Evolutionary conservation across 1,140 invertebrate genomes (phyloP).

Genomic region (Physella acuta): DNA sequence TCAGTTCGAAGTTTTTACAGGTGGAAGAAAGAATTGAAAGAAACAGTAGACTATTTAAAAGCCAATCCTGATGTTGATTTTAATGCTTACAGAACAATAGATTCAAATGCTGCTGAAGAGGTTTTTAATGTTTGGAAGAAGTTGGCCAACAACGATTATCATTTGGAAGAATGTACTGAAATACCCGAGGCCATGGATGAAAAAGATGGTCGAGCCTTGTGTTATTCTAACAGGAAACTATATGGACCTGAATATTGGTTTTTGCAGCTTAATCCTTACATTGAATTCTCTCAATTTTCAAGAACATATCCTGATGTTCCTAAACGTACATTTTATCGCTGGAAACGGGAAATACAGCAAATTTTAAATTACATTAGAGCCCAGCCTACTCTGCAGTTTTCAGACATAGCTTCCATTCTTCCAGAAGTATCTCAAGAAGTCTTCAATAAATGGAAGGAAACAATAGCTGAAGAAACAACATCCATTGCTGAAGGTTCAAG

Average conservation of each 20-base stretch:
- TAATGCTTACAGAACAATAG: conserved; percentile 6
- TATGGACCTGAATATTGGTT: conserved; percentile 27
- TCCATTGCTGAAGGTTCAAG: too few relatives aligned
- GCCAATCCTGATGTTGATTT: conserved; percentile 21
- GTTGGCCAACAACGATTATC: conserved; percentile 11
- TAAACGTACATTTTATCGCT: conserved; percentile 29
- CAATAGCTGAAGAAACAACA: not conserved
- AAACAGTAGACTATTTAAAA: conserved; percentile 23
- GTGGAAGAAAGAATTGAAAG: conserved; percentile 30
- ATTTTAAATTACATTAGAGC: conserved; percentile 29
- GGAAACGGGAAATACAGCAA: conserved; percentile 33
- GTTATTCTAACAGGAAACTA: conserved; percentile 14
- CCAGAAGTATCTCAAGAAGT: conserved; percentile 22
- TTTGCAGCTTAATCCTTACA: conserved; percentile 32
- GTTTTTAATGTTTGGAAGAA: conserved; percentile 30
- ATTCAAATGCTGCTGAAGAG: conserved; percentile 24
- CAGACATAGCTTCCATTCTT: conserved; percentile 22
- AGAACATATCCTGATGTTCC: conserved; percentile 26
- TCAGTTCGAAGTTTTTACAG: conserved; percentile 35
- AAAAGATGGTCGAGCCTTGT: not conserved
- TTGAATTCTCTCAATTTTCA: conserved; percentile 30
- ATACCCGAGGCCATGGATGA: not conserved
- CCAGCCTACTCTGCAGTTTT: conserved; percentile 23
- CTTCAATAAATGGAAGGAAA: conserved; percentile 26
- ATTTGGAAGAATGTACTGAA: not conserved